phyloP scores from a whole-genome alignment of 2,888 invertebrate species.

The Sesamia inferens region DNA sequence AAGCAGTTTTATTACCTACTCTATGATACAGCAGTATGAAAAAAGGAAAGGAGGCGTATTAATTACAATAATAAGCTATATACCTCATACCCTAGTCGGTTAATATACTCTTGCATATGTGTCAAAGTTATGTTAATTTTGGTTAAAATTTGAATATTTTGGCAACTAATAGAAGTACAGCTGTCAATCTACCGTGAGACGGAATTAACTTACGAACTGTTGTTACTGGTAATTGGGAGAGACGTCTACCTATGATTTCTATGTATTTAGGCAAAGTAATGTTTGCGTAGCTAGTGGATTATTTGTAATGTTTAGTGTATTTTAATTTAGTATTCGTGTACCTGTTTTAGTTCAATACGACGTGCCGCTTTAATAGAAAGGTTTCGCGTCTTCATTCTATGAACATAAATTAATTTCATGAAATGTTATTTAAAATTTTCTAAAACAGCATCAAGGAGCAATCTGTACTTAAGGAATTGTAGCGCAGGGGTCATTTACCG shows the following conservation, averaged over 20 bases:
- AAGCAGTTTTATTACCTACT: not conserved
- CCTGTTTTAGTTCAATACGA: conserved; percentile 4
- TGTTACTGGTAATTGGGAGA: conserved; percentile 23
- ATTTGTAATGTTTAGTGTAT: conserved; percentile 15
- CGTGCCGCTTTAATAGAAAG: not conserved
- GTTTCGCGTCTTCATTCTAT: not conserved
- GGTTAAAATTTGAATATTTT: not conserved
- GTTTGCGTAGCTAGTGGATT: conserved; percentile 1
- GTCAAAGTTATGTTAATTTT: not conserved
- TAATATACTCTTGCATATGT: not conserved
- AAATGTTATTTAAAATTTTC: not conserved
- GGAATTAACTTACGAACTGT: conserved; percentile 30
- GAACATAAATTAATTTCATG: not conserved
- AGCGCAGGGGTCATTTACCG: not conserved
- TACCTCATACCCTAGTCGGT: not conserved
- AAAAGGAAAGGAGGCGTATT: not conserved
- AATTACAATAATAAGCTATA: not conserved
- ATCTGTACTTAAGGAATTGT: not conserved
- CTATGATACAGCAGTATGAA: not conserved
- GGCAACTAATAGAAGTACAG: not conserved
- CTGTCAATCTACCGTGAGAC: conserved; percentile 26
- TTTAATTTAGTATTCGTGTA: not conserved
- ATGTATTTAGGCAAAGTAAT: conserved; percentile 23
- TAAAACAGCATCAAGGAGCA: too few relatives aligned
- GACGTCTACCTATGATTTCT: conserved; percentile 23